Evolutionary conservation across 2,888 invertebrate species (phyloP), one percentile per base, ranked within the genome.

Genomic region (Melieria crassipennis): DNA sequence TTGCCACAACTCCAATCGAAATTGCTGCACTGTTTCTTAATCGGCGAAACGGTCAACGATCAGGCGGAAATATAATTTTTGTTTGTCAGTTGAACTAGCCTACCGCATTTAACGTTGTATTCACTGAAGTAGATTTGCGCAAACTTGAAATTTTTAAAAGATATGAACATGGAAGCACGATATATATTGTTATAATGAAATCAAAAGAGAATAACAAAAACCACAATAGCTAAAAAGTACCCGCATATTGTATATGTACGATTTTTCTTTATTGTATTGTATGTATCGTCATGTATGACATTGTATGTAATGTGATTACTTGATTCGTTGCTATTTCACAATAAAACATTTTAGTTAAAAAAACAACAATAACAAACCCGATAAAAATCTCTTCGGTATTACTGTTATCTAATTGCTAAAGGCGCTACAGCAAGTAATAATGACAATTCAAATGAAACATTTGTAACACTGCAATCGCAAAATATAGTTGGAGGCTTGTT

Each of bases 291-390:
- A 30, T 30, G 30, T 30, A 30, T 30, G 30, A 30, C 30, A 30
- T 57, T 30, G 42, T 5, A 30, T 57, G 57, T 42, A 50, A 64
- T 58, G 60, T 69, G 63, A 62, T 55, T 69, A 63, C 56, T 57
- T 56, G 13, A 58, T 65, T 52, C 58, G 60, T 47, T 69, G 68
- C 62, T 60, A 67, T 62, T 69, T 62, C 62, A 62, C 61, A 69
- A 43, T 62, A 62, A 69, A 52, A 5, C 13, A 16, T 52, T 64
- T 62, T 64, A 63, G 50, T 63, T 63, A 63, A 50, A 64, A 62
- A 46, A 62, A 62, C 47, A 62, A 16, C 16, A 63, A 50, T 5
- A 45, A 61, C 30, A 7, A 52, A 64, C 50, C 42, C 42, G 43
- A 52, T 64, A 64, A n/a, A 10, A 64, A 30, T 30, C 30, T 30